A percentile compares a stretch with the other conserved stretches of the same genome.
These are phyloP conservation scores for Prosopocoilus inquinatus DNA, from an alignment of 2,888 invertebrate genomes.

Conservation along the genomic window DNA sequence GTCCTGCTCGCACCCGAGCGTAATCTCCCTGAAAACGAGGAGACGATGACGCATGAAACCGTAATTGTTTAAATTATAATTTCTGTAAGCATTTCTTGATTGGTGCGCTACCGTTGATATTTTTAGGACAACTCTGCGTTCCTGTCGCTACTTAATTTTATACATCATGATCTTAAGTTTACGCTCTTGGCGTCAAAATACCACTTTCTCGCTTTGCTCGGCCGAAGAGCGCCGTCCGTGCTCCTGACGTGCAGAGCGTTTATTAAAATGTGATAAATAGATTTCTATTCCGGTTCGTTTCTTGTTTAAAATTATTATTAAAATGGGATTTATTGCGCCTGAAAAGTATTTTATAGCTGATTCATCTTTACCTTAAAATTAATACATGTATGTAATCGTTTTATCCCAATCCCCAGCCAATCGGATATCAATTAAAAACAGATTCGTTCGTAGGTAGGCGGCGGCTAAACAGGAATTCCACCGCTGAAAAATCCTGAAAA, in stretches of 20 bases:
- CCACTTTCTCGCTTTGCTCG: constrained; percentile 48
- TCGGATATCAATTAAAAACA: too few species aligned
- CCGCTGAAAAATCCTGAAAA: too few species aligned
- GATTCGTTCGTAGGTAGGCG: too few species aligned
- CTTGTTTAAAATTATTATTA: constrained; percentile 48
- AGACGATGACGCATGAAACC: constrained; percentile 13
- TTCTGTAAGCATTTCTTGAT: constrained; percentile 41
- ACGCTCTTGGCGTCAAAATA: constrained; percentile 37
- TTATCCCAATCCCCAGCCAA: too few species aligned
- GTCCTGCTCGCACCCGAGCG: background rate
- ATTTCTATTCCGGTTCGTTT: constrained; percentile 44
- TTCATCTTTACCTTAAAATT: too few species aligned
- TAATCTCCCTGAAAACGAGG: background rate
- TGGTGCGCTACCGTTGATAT: constrained; percentile 37
- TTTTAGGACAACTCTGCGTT: constrained; percentile 35
- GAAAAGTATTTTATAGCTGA: background rate
- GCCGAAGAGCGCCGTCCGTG: constrained; percentile 45
- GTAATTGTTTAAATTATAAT: constrained; percentile 39
- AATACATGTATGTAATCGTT: too few species aligned
- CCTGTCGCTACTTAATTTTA: constrained; percentile 44
- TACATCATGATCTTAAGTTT: constrained; percentile 33
- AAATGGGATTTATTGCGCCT: constrained; percentile 42
- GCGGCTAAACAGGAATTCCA: too few species aligned
- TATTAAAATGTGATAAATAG: constrained; percentile 36
- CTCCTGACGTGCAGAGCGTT: constrained; percentile 54